Conservation (phyloP, 2,888 invertebrate genomes). For the Dolomedes plantarius region DNA sequence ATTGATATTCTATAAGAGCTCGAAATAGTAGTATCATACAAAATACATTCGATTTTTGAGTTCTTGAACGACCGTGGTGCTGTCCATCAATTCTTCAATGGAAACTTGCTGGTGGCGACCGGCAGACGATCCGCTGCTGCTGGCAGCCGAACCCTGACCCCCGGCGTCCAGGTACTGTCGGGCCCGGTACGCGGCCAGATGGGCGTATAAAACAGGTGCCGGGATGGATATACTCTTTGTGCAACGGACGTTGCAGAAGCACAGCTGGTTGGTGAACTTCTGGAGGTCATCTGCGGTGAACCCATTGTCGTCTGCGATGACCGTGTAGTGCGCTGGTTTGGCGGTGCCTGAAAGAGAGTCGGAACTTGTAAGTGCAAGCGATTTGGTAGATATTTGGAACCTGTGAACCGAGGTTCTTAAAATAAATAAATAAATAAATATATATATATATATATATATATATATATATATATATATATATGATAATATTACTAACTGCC, state of each 20-base stretch:
- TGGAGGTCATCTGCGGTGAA: constrained; percentile 73
- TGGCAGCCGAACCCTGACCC: not conserved
- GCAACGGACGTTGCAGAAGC: constrained; percentile 74
- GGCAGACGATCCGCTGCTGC: not conserved
- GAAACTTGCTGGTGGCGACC: no score
- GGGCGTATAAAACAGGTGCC: constrained; percentile 75
- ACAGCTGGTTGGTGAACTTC: constrained; percentile 74
- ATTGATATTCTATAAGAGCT: no score
- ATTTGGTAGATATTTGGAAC: no score
- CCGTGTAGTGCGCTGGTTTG: constrained; percentile 69
- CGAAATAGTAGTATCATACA: no score
- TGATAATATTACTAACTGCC: no score
- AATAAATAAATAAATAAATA: no score
- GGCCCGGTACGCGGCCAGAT: constrained; percentile 73
- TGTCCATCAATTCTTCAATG: not conserved
- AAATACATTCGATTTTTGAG: constrained; percentile 46
- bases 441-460: no score
- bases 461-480: no score
- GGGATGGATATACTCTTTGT: constrained; percentile 75
- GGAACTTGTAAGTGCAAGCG: no score
- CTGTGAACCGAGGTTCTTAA: no score
- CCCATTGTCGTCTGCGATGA: constrained; percentile 73
- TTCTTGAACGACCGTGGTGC: constrained; percentile 9
- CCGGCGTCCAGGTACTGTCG: constrained; percentile 29
- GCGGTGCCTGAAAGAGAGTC: constrained; percentile 75